Evolutionary conservation across 2,113 vertebrate genomes (phyloP).

Genomic region (Chiloscyllium plagiosum): DNA sequence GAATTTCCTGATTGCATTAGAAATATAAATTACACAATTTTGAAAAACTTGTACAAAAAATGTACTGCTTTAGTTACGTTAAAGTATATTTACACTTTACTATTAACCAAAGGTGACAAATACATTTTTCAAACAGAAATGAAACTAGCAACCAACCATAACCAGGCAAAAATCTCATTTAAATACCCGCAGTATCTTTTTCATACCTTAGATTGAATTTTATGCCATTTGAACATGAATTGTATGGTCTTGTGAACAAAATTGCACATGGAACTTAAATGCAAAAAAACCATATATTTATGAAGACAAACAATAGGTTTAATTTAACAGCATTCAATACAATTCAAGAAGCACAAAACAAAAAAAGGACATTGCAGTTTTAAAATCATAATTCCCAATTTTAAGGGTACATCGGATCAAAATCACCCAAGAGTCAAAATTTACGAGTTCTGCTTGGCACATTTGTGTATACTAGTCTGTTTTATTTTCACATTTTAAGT

Average conservation of each 20-base stretch:
- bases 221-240: neutral
- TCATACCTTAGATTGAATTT: neutral
- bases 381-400: neutral
- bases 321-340: neutral
- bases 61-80: neutral
- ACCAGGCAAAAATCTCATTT: neutral
- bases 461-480: neutral
- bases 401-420: neutral
- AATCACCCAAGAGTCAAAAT: neutral
- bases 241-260: neutral
- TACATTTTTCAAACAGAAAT: neutral
- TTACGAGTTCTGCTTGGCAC: neutral
- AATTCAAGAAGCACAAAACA: neutral
- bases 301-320: neutral
- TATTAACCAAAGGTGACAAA: neutral
- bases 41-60: neutral
- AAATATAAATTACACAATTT: neutral
- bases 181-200: neutral
- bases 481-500: neutral
- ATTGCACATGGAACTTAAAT: neutral
- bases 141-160: neutral
- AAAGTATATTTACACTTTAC: neutral
- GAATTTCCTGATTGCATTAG: neutral
- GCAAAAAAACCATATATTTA: neutral
- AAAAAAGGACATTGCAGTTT: constrained; percentile 6